These are phyloP conservation scores for Acronicta psi DNA, from an alignment of 2,888 invertebrate species.

Conservation along the genomic window DNA sequence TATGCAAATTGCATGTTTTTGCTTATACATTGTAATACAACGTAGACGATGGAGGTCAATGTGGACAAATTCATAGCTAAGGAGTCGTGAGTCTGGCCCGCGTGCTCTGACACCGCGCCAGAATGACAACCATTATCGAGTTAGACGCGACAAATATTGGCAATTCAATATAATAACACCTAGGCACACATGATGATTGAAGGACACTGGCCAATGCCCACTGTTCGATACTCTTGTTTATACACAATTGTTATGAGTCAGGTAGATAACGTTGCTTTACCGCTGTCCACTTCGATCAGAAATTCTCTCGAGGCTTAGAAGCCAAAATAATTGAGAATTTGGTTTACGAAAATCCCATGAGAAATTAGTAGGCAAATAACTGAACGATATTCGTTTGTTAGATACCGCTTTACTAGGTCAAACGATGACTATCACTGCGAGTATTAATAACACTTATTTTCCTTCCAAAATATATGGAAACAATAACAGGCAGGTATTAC, in stretches of 20 bases:
- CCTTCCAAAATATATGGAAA: conserved; percentile 15
- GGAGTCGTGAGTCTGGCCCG: conserved; percentile 28
- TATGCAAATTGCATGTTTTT: not conserved
- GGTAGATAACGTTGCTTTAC: conserved; percentile 11
- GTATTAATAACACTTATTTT: conserved; percentile 28
- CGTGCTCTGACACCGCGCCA: conserved; percentile 25
- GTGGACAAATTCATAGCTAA: conserved; percentile 17
- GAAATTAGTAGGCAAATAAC: conserved; percentile 24
- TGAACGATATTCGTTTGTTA: conserved; percentile 11
- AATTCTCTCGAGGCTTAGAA: conserved; percentile 22
- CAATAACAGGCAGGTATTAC: conserved; percentile 23
- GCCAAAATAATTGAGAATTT: conserved; percentile 39
- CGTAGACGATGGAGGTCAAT: conserved; percentile 3
- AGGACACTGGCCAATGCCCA: conserved; percentile 21
- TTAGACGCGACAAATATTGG: conserved; percentile 55
- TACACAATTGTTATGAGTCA: conserved; percentile 20
- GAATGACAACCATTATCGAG: conserved; percentile 52
- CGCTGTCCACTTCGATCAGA: conserved; percentile 17
- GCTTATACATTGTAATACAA: conserved; percentile 2
- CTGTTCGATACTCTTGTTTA: conserved; percentile 32
- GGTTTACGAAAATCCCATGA: conserved; percentile 26
- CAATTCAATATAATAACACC: conserved; percentile 51
- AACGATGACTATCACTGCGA: conserved; percentile 9
- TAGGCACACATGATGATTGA: conserved; percentile 28
- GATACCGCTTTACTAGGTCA: conserved; percentile 19